A percentile compares a stretch with the other conserved stretches of the same genome.
Evolutionary conservation across 2,888 invertebrate genomes (phyloP).

Genomic region (Campoletis raptor): DNA sequence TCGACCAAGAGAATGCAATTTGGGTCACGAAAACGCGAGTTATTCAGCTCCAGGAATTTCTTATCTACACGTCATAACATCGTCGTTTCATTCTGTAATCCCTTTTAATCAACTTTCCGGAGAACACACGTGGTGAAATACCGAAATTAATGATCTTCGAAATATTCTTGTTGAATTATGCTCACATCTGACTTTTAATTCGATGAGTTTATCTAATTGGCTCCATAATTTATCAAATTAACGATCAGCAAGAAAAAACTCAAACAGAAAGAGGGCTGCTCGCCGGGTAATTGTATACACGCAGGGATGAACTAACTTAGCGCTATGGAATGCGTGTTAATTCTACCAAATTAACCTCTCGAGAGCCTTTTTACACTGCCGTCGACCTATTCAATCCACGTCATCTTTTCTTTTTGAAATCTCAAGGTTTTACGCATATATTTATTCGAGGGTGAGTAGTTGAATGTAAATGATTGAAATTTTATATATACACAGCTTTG

Average conservation of each 20-base stretch:
- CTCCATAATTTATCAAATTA: slow-evolving; percentile 56
- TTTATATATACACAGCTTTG: slow-evolving; percentile 25
- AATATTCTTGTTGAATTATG: background rate
- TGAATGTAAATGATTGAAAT: slow-evolving; percentile 50
- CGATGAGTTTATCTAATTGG: slow-evolving; percentile 61
- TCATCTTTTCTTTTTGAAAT: slow-evolving; percentile 55
- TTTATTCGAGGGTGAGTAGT: slow-evolving; percentile 31
- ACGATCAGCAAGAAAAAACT: slow-evolving; percentile 31
- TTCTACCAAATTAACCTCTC: slow-evolving; percentile 66
- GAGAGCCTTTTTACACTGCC: slow-evolving; percentile 41
- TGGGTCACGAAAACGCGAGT: slow-evolving; percentile 58
- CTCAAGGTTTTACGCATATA: slow-evolving; percentile 37
- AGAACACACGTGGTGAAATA: background rate
- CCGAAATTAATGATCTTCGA: background rate
- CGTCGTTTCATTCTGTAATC: slow-evolving; percentile 9
- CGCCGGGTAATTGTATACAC: slow-evolving; percentile 20
- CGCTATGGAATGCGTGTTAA: slow-evolving; percentile 59
- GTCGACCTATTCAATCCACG: slow-evolving; percentile 25
- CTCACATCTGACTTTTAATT: slow-evolving; percentile 43
- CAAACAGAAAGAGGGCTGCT: background rate
- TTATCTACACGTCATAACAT: slow-evolving; percentile 29
- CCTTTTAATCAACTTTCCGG: background rate
- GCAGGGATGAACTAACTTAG: slow-evolving; percentile 56
- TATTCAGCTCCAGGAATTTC: slow-evolving; percentile 27
- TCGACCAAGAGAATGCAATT: slow-evolving; percentile 42